phyloP scores from a whole-genome alignment of 1,140 invertebrate genomes.

The Heliconius hermathena region DNA sequence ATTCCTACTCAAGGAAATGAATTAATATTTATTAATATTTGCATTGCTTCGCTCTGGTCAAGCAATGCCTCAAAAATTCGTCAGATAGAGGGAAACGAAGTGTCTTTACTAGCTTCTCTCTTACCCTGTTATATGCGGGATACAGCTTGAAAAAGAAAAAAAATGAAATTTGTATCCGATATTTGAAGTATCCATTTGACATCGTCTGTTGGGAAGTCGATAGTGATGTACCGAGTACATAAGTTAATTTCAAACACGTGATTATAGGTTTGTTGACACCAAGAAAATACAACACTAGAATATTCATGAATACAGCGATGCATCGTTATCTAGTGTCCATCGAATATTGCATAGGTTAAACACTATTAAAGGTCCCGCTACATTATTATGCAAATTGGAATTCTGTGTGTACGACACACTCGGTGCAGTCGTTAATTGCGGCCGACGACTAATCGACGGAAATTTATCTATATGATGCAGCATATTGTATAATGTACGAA shows the following conservation, averaged over 20 bases:
- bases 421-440: slow-evolving; percentile 17
- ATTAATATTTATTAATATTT: no score
- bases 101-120: not conserved
- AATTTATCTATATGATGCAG: not conserved
- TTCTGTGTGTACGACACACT: slow-evolving; percentile 27
- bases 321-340: slow-evolving; percentile 38
- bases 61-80: no score
- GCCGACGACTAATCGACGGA: slow-evolving; percentile 17
- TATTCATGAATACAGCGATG: slow-evolving; percentile 32
- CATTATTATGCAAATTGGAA: slow-evolving; percentile 41
- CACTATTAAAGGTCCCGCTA: slow-evolving; percentile 35
- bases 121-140: not conserved
- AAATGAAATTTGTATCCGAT: not conserved
- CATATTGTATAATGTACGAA: not conserved
- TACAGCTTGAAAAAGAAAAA: not conserved
- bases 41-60: no score
- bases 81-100: no score
- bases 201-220: not conserved
- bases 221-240: not conserved
- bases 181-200: no score
- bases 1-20: no score
- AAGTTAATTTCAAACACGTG: not conserved
- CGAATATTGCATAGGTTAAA: slow-evolving; percentile 40
- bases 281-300: slow-evolving; percentile 33
- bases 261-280: slow-evolving; percentile 11